Percentiles rank a stretch among this genome's conserved stretches.
phyloP scores from a whole-genome alignment of 2,797 vertebrate species.

The Eurystomus glaucurus region DNA sequence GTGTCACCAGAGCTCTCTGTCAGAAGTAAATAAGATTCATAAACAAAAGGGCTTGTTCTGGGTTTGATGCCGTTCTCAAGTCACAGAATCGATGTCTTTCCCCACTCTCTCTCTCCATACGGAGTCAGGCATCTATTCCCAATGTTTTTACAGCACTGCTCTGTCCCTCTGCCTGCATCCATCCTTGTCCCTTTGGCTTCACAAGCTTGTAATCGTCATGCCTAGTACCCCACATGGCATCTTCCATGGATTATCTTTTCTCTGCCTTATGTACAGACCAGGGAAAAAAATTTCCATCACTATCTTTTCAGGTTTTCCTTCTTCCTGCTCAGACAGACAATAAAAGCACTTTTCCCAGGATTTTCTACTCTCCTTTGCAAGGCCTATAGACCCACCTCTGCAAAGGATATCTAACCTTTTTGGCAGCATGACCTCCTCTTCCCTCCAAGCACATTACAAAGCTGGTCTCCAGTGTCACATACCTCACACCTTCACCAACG shows the following conservation, averaged over 20 bases:
- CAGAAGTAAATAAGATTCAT: background rate
- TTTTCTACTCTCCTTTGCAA: background rate
- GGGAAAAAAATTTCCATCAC: background rate
- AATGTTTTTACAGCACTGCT: background rate
- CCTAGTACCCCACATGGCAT: background rate
- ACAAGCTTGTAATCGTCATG: background rate
- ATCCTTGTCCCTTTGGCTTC: background rate
- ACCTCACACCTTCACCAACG: background rate
- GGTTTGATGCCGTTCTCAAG: background rate
- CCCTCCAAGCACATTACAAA: fast-evolving
- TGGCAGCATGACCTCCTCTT: background rate
- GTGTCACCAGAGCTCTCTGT: background rate
- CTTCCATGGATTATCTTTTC: background rate
- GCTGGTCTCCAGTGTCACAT: fast-evolving
- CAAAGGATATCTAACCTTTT: background rate
- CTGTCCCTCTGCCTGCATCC: background rate
- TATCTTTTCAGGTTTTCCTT: background rate
- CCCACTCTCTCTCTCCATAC: background rate
- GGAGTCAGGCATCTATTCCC: background rate
- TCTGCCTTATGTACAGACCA: background rate
- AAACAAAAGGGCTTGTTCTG: background rate
- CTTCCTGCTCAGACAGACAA: background rate
- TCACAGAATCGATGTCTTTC: background rate
- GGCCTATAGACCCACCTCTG: background rate
- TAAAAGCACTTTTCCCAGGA: background rate